Base-by-base conservation (phyloP, 2,888 invertebrate genomes). In the Thera britannica region DNA sequence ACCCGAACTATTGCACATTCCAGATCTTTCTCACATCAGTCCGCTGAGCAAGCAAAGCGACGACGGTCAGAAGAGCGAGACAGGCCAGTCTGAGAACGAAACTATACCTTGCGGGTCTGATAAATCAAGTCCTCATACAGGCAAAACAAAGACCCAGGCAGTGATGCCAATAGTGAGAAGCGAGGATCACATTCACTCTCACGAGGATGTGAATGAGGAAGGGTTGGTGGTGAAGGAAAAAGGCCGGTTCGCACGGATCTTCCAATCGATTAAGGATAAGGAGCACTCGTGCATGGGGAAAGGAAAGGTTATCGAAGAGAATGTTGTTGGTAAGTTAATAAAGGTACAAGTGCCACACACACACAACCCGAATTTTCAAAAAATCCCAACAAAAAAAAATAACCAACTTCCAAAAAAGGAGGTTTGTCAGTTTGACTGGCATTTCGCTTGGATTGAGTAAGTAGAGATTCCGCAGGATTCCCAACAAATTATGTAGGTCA, bases 231-330 rank as follows among this genome's bases (percentile, higher is more conserved):
- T 87, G 7, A 86, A 88, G 51, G 92, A 92, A 59, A 92, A 92
- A 67, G 92, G 93, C 9, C 84, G 92, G 7, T 90, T 93, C 63
- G 88, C 93, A 1, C 85, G 88, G 34, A 84, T 93, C 61, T 93
- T 93, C 70, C 90, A 92, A 70, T 88, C 89, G 0, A 89, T 93
- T 65, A 84, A 88, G 75, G 92, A 92, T 71, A 93, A 92, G 71
- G 93, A 94, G 75, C 83, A 90, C 73, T 93, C 92, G 34, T 94
- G 93, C 72, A 93, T 94, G 89, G 89, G 93, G 6, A 93, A 88
- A 82, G 93, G 92, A 41, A 93, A 93, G 79, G 93, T 94, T 58
- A 92, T 93, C 60, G 93, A 93, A 80, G 91, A 92, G 76, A 83
- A 85, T 71, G 83, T 91, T 78, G 83, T 85, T 74, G 93, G 93